phyloP scores from a whole-genome alignment of 2,797 vertebrate genomes.

The Sebastes cheni region DNA sequence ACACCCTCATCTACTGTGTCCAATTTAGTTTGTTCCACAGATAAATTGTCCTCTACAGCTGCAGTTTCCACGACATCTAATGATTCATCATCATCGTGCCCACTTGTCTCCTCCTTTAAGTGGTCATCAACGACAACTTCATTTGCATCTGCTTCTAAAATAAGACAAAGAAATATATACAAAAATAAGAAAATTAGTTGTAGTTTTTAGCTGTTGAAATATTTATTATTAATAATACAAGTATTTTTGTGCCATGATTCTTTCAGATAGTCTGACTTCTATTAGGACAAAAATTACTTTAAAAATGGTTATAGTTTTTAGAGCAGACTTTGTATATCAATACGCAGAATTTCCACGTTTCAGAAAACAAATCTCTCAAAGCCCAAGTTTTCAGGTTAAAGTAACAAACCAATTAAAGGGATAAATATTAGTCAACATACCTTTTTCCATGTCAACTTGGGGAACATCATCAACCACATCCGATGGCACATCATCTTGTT shows the following conservation, averaged over 20 bases:
- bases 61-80: slow-evolving; percentile 1
- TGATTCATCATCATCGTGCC: background rate
- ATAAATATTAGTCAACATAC: slow-evolving; percentile 1
- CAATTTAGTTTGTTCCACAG: background rate
- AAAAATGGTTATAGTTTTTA: background rate
- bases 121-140: background rate
- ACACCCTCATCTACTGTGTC: background rate
- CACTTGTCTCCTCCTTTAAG: background rate
- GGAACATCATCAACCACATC: background rate
- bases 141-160: slow-evolving; percentile 2
- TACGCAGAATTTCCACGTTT: background rate
- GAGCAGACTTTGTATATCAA: background rate
- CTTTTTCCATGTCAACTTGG: background rate
- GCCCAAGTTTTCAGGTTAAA: background rate
- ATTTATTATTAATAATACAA: too few species aligned
- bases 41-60: slow-evolving; percentile 1
- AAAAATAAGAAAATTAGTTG: background rate
- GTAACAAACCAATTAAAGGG: background rate
- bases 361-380: background rate
- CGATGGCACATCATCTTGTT: background rate
- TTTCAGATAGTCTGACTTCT: background rate
- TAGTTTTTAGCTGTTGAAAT: background rate
- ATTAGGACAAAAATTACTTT: background rate
- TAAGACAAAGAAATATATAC: background rate
- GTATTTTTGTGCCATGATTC: background rate